Evolutionary conservation across 2,888 invertebrate genomes (phyloP), one percentile per base, ranked within the genome.

Genomic region (Clusia tigrina): DNA sequence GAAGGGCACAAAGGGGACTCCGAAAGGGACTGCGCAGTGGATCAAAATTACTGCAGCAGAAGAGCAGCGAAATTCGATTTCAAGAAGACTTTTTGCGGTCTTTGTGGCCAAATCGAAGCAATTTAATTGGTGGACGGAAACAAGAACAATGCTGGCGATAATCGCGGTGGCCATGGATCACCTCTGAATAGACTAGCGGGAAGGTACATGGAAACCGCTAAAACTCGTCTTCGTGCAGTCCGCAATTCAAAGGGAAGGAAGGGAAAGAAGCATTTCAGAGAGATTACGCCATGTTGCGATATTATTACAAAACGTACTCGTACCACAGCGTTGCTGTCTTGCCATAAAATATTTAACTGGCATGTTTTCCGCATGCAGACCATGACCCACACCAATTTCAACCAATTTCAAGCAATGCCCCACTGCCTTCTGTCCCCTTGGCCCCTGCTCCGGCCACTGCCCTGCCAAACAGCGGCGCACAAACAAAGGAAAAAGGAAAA

Each of bases 361-460:
- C 55, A 54, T 61, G 55, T 62, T 24, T 57, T 46, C 60, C 64
- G 68, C 68, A 71, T 67, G 65, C 74, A 71, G 69, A 80, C 79
- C 79, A 80, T 79, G 79, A 79, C 79, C 79, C 79, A 79, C 79
- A 79, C 79, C 79, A 79, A 79, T 74, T 62, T 69, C 64, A 62
- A 20, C n/a, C 26, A n/a, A n/a, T n/a, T n/a, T n/a, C n/a, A n/a
- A n/a, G n/a, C n/a, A n/a, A n/a, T n/a, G n/a, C n/a, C n/a, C n/a
- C n/a, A n/a, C n/a, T n/a, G n/a, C n/a, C n/a, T n/a, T n/a, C n/a
- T n/a, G n/a, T n/a, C n/a, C n/a, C n/a, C n/a, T n/a, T n/a, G n/a
- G n/a, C n/a, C n/a, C n/a, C n/a, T n/a, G n/a, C n/a, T 37, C 58
- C 24, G 26, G 32, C 54, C 48, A 26, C 52, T n/a, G 53, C 9